Evolutionary conservation across 2,113 vertebrate genomes (phyloP), one percentile per base, ranked within the genome.

Genomic region (Merops nubicus): DNA sequence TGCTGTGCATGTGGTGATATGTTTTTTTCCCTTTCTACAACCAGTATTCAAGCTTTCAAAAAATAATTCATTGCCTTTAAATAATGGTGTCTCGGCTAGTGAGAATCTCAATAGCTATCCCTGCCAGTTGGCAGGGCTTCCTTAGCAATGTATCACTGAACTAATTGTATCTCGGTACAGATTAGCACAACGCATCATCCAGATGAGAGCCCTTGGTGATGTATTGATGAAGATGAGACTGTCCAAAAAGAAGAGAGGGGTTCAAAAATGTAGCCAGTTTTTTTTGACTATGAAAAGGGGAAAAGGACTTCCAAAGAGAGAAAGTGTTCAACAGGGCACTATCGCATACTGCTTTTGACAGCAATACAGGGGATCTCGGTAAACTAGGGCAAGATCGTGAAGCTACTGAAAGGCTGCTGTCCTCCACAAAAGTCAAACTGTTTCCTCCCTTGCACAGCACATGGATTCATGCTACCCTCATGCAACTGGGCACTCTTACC

Each of bases 61-160:
- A 92, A 85, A 47, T 25, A 94, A 96, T 94, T 91, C 51, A 77
- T 94, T 42, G 5, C 42, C 89, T 77, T 97, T 96, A 96, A 97
- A 98, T 97, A 96, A 97, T 74, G 88, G 95, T 47, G 62, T 76
- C 93, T 91, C 60, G 51, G 80, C 89, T 83, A 81, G 63, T 60
- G 92, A 97, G 91, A 94, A 91, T 53, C 73, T 75, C 95, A 96
- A 80, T 97, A 97, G 92, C 38, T 85, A 80, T 91, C 92, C 82
- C 86, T 91, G 93, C 94, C 96, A 95, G 97, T 83, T 97, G 97
- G 90, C 96, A 79, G 95, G 26, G 74, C 78, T 94, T 95, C 89
- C 90, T 85, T 62, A 93, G 95, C 73, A 90, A 95, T 96, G 93
- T 50, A 93, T 96, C 91, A 91, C 89, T 50, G 76, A 75, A 92